Evolutionary conservation across 2,797 vertebrate species (phyloP), one percentile per base, ranked within the genome.

Genomic region (Scyliorhinus canicula): DNA sequence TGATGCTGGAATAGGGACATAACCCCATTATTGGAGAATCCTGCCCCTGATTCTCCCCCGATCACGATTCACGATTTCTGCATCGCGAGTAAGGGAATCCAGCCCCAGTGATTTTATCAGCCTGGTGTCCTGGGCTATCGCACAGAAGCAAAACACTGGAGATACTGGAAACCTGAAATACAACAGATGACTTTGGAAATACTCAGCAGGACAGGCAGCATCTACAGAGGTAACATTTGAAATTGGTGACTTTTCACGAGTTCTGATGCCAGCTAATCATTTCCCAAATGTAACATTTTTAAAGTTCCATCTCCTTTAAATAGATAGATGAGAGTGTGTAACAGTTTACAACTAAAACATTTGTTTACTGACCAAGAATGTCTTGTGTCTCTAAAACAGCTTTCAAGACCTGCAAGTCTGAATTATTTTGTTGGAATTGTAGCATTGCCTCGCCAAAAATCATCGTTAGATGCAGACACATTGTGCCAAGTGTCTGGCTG

Each of bases 401-500:
- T 98, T 65, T 97, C 95, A 95, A 96, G 96, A 19, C 97, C 98
- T 0, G 96, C 98, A 63, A 91, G 96, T 31, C 96, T 98, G 95
- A 98, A 97, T 96, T 96, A 95, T 95, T 98, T 96, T 7, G 96
- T 98, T 16, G 97, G 97, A 85, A 96, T 97, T 1, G 97, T 97
- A 12, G 96, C 98, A 2, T 96, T 98, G 91, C 98, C 98, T 14
- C 96, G 96, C 0, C 97, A 97, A 26, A 97, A 95, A 0, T 95
- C 96, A 47, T 28, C 95, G 1, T 94, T 98, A 2, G 65, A 93
- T 0, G 97, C 97, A 95, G 98, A 98, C 19, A 95, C 96, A 0
- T 40, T 97, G 95, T 98, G 98, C 84, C 96, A 97, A 5, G 98
- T 98, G 95, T 98, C 98, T 0, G 98, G 98, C 1, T 98, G 98